Evolutionary conservation across 2,888 invertebrate species (phyloP), one percentile per base, ranked within the genome.

Genomic region (Sabatieria punctata): DNA sequence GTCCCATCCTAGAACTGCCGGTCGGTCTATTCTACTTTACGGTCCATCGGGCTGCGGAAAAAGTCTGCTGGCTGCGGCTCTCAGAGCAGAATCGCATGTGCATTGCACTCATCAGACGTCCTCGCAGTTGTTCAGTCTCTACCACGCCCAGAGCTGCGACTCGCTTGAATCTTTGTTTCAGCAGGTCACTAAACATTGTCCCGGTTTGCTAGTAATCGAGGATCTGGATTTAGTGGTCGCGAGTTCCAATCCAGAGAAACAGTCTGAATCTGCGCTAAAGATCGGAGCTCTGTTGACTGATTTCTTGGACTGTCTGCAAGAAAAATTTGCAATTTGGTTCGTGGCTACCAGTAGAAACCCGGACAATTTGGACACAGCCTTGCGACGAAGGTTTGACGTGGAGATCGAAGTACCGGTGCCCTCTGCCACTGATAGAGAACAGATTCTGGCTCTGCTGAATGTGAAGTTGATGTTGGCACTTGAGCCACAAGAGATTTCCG

Each of bases 381-480:
- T 56, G 26, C 51, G 59, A 27, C 54, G 59, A 15, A 49, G 58
- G 4, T 60, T 60, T 48, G 52, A 55, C 15, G 46, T 55, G 2
- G 60, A 57, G 44, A 37, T 55, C 6, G 55, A 55, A 40, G 15
- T 52, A 8, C 40, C 49, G n/a, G 46, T 49, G 11, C 55, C 55
- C 2, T 44, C 48, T 8, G 42, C 23, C 13, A 2, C 2, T 2
- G 52, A 50, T 13, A 36, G 50, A 18, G 8, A 8, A 2, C 25
- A 23, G 2, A 41, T 46, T 25, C 30, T 46, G 6, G 3, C 11
- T 15, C n/a, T 4, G 11, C 15, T 4, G 19, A 37, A 18, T 18
- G 26, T 41, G 23, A 13, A 15, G 6, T 8, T n/a, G 4, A 36
- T 43, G 11, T 11, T 11, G 4, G 27, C 26, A 6, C n/a, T 4